Base-by-base conservation (phyloP, 2,797 vertebrate genomes). In the Phoxinus dragarum region DNA sequence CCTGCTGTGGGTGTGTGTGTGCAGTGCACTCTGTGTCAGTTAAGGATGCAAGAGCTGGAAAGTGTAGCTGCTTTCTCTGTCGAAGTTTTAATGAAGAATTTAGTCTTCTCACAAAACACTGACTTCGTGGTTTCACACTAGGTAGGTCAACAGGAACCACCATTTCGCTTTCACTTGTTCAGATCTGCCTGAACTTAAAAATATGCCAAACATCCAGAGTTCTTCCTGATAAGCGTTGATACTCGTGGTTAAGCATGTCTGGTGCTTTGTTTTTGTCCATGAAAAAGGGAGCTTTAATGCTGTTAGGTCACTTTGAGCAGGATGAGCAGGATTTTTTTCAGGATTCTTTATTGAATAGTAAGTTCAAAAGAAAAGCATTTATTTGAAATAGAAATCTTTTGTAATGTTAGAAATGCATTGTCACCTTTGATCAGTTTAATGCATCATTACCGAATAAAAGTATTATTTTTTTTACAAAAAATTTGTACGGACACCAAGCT, bases 121-220 rank as follows among this genome's bases (percentile, higher is more conserved):
- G 93, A 94, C 92, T 92, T 85, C 86, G 93, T 92, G 86, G 84
- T 94, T 85, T 93, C 93, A 91, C 92, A 92, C 90, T 90, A 92
- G 92, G 90, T 90, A 90, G 92, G 92, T 94, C 91, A 94, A 94
- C 91, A 92, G 92, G 91, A 88, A 92, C 93, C 91, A 92, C 93
- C 93, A 94, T 84, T 78, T 84, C 38, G 2, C 75, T 85, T 80
- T 87, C 52, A 59, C 56, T 80, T 82, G 44, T 84, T 61, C 47
- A 73, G 76, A 81, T 84, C 36, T 54, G 81, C 47, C 47, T 74
- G 27, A 67, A 67, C 72, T 87, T 87, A 12, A 74, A 10, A 17
- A 11, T 27, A 44, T 68, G 34, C 56, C 21, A 47, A 23, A 72
- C 36, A 12, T 84, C 27, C 21, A 72, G 49, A 68, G 61, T 71